Evolutionary conservation across 2,888 invertebrate species (phyloP).

Genomic region (Sesia bembeciformis): DNA sequence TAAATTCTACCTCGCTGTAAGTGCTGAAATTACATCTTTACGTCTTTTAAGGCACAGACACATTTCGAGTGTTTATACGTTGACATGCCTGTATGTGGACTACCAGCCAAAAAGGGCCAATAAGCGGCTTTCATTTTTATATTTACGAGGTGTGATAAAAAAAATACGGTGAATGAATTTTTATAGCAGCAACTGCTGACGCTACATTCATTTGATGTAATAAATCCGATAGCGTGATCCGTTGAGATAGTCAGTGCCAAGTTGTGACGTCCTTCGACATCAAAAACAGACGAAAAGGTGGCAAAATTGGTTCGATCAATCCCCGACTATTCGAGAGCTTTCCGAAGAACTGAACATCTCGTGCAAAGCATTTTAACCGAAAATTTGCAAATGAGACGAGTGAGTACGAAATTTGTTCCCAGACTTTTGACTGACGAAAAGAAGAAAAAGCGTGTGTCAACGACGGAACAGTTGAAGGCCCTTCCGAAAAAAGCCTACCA

Average conservation of each 20-base stretch:
- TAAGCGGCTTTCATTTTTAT: too few relatives aligned
- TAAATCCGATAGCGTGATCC: not conserved
- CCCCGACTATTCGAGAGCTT: not conserved
- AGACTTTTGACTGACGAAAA: not conserved
- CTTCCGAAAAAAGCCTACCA: not conserved
- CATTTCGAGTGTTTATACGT: too few relatives aligned
- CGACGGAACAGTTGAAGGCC: not conserved
- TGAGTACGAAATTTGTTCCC: not conserved
- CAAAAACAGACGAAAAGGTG: not conserved
- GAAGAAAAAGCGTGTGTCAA: not conserved
- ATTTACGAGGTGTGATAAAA: not conserved
- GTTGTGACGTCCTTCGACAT: slow-evolving; percentile 1
- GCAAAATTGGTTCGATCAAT: not conserved
- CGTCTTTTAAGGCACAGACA: too few relatives aligned
- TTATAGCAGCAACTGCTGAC: not conserved
- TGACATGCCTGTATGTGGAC: too few relatives aligned
- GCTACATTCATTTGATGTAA: not conserved
- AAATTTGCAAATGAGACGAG: not conserved
- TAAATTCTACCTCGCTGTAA: too few relatives aligned
- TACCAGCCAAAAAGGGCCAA: too few relatives aligned
- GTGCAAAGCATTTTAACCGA: not conserved
- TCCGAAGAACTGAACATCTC: not conserved
- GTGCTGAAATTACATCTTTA: too few relatives aligned
- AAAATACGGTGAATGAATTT: not conserved
- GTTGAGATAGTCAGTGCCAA: not conserved